These are phyloP conservation scores for Herminia tarsipennalis DNA, from an alignment of 2,888 invertebrate species.

Conservation along the genomic window DNA sequence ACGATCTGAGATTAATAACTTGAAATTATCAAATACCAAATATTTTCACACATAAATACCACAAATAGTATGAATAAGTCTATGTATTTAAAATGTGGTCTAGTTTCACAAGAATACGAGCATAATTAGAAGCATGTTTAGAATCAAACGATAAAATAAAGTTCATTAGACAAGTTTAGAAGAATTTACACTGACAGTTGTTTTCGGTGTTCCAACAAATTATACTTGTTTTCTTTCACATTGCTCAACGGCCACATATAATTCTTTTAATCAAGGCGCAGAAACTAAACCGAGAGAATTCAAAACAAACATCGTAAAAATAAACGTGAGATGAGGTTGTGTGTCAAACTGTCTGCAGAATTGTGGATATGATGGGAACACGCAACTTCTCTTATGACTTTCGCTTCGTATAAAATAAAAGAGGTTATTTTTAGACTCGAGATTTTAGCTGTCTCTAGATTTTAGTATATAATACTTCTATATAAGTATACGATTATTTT, in stretches of 20 bases:
- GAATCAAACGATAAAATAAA: constrained; percentile 30
- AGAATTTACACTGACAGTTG: constrained; percentile 45
- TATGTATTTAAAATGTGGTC: not conserved
- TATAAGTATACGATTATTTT: constrained; percentile 1
- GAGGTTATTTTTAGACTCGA: constrained; percentile 28
- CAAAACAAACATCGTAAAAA: constrained; percentile 66
- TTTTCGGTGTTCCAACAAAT: constrained; percentile 41
- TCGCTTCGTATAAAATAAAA: constrained; percentile 28
- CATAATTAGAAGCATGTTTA: constrained; percentile 31
- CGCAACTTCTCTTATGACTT: constrained; percentile 39
- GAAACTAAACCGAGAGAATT: constrained; percentile 50
- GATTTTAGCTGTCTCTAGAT: constrained; percentile 17
- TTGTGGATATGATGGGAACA: constrained; percentile 41
- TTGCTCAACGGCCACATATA: constrained; percentile 36
- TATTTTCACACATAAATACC: not conserved
- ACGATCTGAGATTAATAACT: too few species aligned
- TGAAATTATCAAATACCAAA: not conserved
- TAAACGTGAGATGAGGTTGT: constrained; percentile 44
- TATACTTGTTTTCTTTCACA: constrained; percentile 35
- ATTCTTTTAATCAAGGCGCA: constrained; percentile 56
- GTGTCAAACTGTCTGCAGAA: constrained; percentile 45
- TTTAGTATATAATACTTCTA: too few species aligned
- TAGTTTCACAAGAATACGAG: constrained; percentile 13
- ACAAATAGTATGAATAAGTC: too few species aligned
- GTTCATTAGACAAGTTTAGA: constrained; percentile 38